These are phyloP conservation scores for Vultur gryphus DNA, from an alignment of 2,797 vertebrate species.

Conservation along the genomic window DNA sequence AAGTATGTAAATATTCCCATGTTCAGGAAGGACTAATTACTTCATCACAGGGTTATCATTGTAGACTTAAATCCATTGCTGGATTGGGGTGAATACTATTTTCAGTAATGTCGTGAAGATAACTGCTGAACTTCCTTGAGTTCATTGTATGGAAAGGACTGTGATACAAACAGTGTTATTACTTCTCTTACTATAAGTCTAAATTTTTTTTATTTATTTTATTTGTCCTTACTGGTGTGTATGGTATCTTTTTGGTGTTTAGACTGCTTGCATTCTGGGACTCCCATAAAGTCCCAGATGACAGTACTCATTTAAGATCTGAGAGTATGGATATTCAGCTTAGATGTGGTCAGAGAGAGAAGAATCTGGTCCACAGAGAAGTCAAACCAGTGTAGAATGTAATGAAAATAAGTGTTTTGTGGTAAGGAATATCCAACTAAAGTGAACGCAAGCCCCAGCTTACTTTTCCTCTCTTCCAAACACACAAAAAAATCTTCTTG, in stretches of 20 bases:
- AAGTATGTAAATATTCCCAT: conserved; percentile 26
- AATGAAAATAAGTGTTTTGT: neutral
- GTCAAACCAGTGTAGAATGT: neutral
- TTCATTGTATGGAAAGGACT: neutral
- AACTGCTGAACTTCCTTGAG: neutral
- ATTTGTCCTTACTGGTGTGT: neutral
- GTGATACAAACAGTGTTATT: neutral
- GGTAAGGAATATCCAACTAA: neutral
- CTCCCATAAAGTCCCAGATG: neutral
- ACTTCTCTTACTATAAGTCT: neutral
- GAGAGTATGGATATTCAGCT: neutral
- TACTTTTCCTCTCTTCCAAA: neutral
- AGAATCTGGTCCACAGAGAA: neutral
- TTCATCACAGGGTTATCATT: neutral
- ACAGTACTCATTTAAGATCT: neutral
- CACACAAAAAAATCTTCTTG: neutral
- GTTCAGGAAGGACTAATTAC: neutral
- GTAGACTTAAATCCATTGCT: neutral
- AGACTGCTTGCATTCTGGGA: neutral
- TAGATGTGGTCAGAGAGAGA: neutral
- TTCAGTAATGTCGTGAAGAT: neutral
- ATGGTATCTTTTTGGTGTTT: neutral
- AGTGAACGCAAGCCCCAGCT: neutral
- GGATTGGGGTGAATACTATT: neutral
- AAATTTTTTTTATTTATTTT: neutral